Conservation (phyloP, 2,888 invertebrate genomes). For the Helobdella robusta region DNA sequence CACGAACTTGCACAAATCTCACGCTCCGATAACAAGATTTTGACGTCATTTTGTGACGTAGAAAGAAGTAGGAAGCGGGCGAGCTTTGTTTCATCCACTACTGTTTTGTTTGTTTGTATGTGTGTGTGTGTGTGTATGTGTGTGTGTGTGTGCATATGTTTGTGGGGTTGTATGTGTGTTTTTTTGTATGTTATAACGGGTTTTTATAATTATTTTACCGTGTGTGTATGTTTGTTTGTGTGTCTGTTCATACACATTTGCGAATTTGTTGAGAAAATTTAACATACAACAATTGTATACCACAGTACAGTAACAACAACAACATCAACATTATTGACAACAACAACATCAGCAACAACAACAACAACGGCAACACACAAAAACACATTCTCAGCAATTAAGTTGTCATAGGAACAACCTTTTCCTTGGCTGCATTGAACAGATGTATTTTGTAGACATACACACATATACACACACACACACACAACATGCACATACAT, state of each 20-base stretch:
- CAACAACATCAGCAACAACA: too few relatives aligned
- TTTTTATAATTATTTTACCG: neutral
- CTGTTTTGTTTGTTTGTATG: constrained; percentile 12
- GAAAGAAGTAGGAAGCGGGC: neutral
- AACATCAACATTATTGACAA: too few relatives aligned
- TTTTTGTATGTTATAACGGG: neutral
- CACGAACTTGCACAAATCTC: neutral
- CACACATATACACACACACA: constrained; percentile 5
- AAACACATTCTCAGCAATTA: too few relatives aligned
- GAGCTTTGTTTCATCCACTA: too few relatives aligned
- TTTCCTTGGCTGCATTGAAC: too few relatives aligned
- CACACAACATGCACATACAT: neutral
- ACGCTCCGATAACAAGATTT: neutral
- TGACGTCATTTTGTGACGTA: neutral
- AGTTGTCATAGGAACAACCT: too few relatives aligned
- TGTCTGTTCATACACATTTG: neutral
- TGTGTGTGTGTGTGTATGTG: constrained; percentile 15
- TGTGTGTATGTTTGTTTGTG: neutral
- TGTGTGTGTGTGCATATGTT: constrained; percentile 12
- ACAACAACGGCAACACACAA: too few relatives aligned
- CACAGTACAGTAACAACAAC: too few relatives aligned
- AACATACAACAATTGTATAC: too few relatives aligned
- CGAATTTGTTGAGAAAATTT: too few relatives aligned
- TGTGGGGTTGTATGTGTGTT: constrained; percentile 9
- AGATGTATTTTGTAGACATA: too few relatives aligned